Conservation (phyloP, 2,888 invertebrate species). For the Agrochola macilenta region DNA sequence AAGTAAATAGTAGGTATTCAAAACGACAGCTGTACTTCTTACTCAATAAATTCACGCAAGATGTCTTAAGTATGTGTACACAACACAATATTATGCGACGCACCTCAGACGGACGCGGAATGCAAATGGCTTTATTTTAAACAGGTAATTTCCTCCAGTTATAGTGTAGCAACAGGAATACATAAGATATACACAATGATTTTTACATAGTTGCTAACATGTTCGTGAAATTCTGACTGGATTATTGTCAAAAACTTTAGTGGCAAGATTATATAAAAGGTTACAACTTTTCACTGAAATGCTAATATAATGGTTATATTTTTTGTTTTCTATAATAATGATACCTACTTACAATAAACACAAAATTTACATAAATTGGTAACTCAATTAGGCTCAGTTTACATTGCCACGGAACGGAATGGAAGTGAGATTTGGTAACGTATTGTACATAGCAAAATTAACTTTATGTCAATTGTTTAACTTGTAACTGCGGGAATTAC, state of each 20-base stretch:
- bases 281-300: not conserved
- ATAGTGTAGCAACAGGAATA: constrained; percentile 64
- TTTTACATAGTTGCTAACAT: constrained; percentile 13
- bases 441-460: too few relatives aligned
- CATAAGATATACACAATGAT: constrained; percentile 29
- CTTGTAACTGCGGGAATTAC: too few relatives aligned
- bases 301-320: not conserved
- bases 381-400: not conserved
- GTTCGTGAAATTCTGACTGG: not conserved
- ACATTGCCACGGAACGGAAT: too few relatives aligned
- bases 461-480: too few relatives aligned
- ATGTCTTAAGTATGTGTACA: constrained; percentile 71
- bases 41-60: constrained; percentile 71
- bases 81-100: constrained; percentile 61
- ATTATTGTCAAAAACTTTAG: not conserved
- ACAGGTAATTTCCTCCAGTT: constrained; percentile 71
- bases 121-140: constrained; percentile 76
- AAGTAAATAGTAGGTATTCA: constrained; percentile 30
- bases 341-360: not conserved
- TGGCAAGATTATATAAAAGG: not conserved
- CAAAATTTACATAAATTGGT: not conserved
- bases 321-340: not conserved
- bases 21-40: constrained; percentile 47
- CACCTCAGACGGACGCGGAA: constrained; percentile 64
- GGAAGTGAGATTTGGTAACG: too few relatives aligned